Base-by-base conservation (phyloP, 2,797 vertebrate species). In the Sarcoramphus papa region DNA sequence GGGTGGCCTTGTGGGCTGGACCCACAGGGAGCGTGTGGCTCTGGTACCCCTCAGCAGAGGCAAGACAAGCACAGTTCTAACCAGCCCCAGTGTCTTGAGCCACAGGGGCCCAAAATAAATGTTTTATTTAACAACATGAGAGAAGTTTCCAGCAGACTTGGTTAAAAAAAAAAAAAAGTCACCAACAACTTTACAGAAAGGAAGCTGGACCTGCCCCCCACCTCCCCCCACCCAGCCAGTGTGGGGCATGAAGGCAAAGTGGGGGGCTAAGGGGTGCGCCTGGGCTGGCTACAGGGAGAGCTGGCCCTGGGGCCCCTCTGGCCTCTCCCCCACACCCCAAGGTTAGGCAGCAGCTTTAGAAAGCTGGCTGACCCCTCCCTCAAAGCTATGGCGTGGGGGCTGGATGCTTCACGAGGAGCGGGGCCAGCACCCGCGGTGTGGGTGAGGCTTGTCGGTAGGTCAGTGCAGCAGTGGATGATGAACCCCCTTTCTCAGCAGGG, bases 111-210 rank as follows among this genome's bases (percentile, higher is more conserved):
- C 94, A 93, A 96, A 95, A 97, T 96, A 97, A 97, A 97, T 92
- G 88, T 96, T 97, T 97, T 97, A 97, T 97, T 97, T 97, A 95
- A 97, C 94, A 96, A 95, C 89, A 88, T 89, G 56, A 96, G 76
- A 94, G 59, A 96, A 92, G 89, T 92, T 94, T 85, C 93, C 94
- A 96, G 60, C 94, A 96, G 95, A 94, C 69, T 94, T 0, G 2
- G 68, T 94, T 95, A 75, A 87, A 95, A 96, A 93, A 89, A 90
- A 74, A 43, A 40, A 84, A 92, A 57, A 86, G 50, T 77, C 84
- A 89, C 21, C 88, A 76, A 85, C 82, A 97, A 81, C 88, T 94
- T 95, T 92, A 97, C 87, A 94, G 67, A 95, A 92, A 93, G 75
- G 69, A 96, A 95, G 67, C 81, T 89, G 85, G 47, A 79, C 77